These are phyloP conservation scores for Neogale vison DNA, from an alignment of 2,113 vertebrate species.

Conservation along the genomic window DNA sequence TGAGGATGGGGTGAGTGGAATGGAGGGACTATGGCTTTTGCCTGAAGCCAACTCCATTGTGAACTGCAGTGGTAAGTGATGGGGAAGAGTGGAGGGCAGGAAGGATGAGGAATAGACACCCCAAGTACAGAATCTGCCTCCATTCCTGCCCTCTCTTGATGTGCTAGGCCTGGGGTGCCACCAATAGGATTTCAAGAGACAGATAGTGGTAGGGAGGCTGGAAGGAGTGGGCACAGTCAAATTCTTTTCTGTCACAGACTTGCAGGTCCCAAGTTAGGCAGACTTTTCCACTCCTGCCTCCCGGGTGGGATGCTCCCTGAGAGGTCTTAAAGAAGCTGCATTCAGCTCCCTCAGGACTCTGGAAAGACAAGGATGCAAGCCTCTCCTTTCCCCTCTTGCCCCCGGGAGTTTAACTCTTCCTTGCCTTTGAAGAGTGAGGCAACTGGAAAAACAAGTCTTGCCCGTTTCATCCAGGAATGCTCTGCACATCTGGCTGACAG, in stretches of 20 bases:
- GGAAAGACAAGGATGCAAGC: neutral
- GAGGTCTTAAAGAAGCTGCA: neutral
- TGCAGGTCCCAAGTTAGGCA: neutral
- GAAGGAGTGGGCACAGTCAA: neutral
- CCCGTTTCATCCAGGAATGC: slow-evolving; percentile 82
- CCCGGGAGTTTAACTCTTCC: slow-evolving; percentile 78
- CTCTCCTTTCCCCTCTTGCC: slow-evolving; percentile 19
- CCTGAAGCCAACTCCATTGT: neutral
- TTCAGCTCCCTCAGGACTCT: neutral
- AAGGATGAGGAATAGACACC: neutral
- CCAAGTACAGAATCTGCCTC: neutral
- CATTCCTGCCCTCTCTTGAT: neutral
- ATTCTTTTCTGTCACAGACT: neutral
- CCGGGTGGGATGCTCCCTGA: neutral
- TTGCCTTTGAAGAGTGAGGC: slow-evolving; percentile 79
- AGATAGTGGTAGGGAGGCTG: neutral
- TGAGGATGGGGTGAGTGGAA: neutral
- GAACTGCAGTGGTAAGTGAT: neutral
- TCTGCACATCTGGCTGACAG: slow-evolving; percentile 77
- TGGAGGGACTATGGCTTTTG: neutral
- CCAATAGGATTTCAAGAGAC: neutral
- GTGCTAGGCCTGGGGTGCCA: neutral
- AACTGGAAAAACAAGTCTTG: slow-evolving; percentile 84
- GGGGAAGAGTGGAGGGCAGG: neutral
- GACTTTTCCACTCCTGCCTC: neutral